Conservation (phyloP, 2,113 vertebrate genomes). For the Urocolius indicus region DNA sequence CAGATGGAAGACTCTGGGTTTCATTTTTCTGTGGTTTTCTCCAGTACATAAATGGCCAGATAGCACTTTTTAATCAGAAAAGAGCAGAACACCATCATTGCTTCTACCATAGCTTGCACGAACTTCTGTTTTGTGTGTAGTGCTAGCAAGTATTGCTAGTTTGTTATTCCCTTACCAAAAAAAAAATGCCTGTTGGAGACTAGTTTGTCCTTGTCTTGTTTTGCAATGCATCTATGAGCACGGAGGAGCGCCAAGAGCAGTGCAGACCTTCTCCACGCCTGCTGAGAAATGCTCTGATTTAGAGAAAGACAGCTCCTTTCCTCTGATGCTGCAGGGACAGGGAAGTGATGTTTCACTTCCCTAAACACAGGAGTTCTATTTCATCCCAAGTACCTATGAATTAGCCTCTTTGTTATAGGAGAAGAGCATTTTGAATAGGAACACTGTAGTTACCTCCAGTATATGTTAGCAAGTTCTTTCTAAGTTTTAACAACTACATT, state of each 20-base stretch:
- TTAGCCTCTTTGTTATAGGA: neutral
- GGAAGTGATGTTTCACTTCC: neutral
- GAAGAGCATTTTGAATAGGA: neutral
- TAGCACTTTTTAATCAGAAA: neutral
- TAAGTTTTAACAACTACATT: neutral
- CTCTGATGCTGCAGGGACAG: neutral
- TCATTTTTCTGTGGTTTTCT: neutral
- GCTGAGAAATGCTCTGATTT: constrained; percentile 32
- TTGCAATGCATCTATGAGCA: neutral
- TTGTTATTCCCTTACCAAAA: neutral
- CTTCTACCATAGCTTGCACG: neutral
- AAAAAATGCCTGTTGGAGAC: neutral
- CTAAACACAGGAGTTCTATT: neutral
- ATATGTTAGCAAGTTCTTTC: neutral
- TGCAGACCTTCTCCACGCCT: neutral
- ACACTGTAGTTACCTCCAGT: neutral
- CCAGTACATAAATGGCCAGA: neutral
- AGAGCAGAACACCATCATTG: neutral
- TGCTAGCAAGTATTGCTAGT: neutral
- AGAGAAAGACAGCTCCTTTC: neutral
- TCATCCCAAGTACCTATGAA: neutral
- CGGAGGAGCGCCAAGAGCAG: neutral
- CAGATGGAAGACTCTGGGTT: neutral
- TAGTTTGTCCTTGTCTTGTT: neutral
- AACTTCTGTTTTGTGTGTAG: neutral